These are phyloP conservation scores for Sinelater perroti DNA, from an alignment of 2,888 invertebrate genomes.

Conservation along the genomic window DNA sequence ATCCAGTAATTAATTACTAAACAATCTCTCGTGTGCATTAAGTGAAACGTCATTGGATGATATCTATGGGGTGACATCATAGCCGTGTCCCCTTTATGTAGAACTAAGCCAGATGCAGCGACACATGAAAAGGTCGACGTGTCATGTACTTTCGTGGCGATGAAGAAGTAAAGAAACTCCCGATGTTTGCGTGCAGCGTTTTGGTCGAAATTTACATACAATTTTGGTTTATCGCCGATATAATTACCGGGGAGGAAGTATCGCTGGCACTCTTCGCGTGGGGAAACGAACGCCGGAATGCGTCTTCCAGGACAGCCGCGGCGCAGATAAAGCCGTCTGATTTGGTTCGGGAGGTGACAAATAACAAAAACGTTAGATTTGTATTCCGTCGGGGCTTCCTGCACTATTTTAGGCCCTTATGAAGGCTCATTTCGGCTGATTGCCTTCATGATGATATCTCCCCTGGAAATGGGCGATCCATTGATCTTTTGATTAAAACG, in stretches of 20 bases:
- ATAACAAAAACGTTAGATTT: slow-evolving; percentile 17
- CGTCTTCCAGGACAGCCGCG: neutral
- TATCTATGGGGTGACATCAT: too few species aligned
- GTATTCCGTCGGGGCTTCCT: slow-evolving; percentile 15
- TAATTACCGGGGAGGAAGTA: slow-evolving; percentile 17
- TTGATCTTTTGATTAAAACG: slow-evolving; percentile 9
- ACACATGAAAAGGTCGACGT: too few species aligned
- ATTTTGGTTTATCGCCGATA: slow-evolving; percentile 23
- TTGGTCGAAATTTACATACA: slow-evolving; percentile 21
- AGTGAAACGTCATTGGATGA: too few species aligned
- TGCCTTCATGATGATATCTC: slow-evolving; percentile 11
- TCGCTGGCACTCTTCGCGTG: slow-evolving; percentile 11
- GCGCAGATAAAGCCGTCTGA: neutral
- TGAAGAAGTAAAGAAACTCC: too few species aligned
- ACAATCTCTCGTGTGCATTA: too few species aligned
- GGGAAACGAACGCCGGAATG: neutral
- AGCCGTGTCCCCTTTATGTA: too few species aligned
- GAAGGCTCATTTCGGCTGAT: slow-evolving; percentile 15
- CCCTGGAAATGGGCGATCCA: neutral
- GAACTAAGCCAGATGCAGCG: too few species aligned
- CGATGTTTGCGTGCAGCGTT: too few species aligned
- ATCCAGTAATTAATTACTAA: too few species aligned
- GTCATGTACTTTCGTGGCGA: too few species aligned
- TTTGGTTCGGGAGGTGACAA: slow-evolving; percentile 14
- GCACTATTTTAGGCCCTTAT: slow-evolving; percentile 18